A percentile compares a stretch with the other conserved stretches of the same genome.
Evolutionary conservation across 2,797 vertebrate species (phyloP).

Genomic region (Sebastes trivittatus): DNA sequence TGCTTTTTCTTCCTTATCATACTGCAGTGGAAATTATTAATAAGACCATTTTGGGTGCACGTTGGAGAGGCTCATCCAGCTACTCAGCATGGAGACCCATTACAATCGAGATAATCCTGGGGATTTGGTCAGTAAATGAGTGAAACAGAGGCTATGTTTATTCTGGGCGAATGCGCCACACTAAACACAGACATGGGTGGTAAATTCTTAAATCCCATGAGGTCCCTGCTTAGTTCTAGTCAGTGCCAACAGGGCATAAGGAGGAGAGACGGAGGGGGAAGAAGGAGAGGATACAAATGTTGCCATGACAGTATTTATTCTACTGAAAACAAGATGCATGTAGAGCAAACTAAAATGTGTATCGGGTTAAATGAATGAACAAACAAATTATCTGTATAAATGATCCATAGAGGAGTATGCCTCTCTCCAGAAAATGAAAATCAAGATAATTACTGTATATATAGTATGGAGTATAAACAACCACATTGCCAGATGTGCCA

Average conservation of each 20-base stretch:
- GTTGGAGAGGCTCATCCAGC: conserved; percentile 20
- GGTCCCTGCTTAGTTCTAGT: conserved; percentile 37
- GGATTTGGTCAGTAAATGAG: conserved; percentile 54
- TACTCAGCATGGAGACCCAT: conserved; percentile 31
- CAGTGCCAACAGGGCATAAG: conserved; percentile 22
- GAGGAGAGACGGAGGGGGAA: conserved; percentile 3
- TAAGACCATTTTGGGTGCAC: conserved; percentile 8
- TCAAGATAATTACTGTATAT: neutral
- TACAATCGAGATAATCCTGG: conserved; percentile 41
- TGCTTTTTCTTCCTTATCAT: neutral
- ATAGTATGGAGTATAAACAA: neutral
- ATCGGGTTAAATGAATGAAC: neutral
- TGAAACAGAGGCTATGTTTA: conserved; percentile 48
- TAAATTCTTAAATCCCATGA: conserved; percentile 42
- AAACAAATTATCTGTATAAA: neutral
- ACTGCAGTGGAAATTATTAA: conserved; percentile 34
- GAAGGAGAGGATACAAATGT: conserved; percentile 13
- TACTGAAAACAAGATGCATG: conserved; percentile 4
- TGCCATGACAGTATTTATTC: conserved; percentile 1
- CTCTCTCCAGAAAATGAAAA: conserved; percentile 2
- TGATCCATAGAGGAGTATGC: neutral
- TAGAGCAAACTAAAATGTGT: neutral
- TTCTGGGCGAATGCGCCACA: conserved; percentile 25
- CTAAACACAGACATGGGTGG: conserved; percentile 47
- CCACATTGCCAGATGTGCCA: neutral